Evolutionary conservation across 2,113 vertebrate genomes (phyloP), one percentile per base, ranked within the genome.

Genomic region (Leptobrachium ailaonicum): DNA sequence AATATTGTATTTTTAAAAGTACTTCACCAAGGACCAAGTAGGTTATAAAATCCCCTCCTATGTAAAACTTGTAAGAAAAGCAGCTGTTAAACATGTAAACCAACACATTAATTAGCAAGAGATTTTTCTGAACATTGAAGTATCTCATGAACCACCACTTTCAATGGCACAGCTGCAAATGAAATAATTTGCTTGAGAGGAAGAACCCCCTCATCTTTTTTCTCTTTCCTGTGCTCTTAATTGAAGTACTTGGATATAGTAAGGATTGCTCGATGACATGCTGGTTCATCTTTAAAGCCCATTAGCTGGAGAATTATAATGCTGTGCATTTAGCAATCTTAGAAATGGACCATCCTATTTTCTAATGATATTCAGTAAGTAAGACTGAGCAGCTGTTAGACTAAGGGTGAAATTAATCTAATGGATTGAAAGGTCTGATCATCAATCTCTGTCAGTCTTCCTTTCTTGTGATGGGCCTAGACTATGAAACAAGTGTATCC

Each of bases 371-470:
- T 53, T 40, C 44, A 67, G 74, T 32, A 47, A 63, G 4, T 45
- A 75, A n/a, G 43, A 40, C 43, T 32, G 20, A 43, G 7, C 47
- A 68, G 75, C 40, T 42, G 41, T 76, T 67, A 54, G 64, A 20
- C 75, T 41, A 42, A 76, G 67, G 45, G 64, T 76, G 41, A 76
- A 67, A 76, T 76, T 66, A 76, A 76, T 76, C 75, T 68, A 67
- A 53, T 40, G 66, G 64, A 41, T 64, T 68, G 2, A 12, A 44
- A 41, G 66, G 54, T 67, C 47, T 42, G 64, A 64, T 4, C 75
- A 76, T 76, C 67, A 76, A 47, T 76, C 66, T 67, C 45, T 76
- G 75, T 76, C 75, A 68, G 12, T 42, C 47, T 75, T 20, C 44
- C 60, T 50, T 62, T 76, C 47, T 50, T 50, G 47, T 5, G 47